Conservation (phyloP, 2,113 vertebrate genomes). For the Cottus gobio region DNA sequence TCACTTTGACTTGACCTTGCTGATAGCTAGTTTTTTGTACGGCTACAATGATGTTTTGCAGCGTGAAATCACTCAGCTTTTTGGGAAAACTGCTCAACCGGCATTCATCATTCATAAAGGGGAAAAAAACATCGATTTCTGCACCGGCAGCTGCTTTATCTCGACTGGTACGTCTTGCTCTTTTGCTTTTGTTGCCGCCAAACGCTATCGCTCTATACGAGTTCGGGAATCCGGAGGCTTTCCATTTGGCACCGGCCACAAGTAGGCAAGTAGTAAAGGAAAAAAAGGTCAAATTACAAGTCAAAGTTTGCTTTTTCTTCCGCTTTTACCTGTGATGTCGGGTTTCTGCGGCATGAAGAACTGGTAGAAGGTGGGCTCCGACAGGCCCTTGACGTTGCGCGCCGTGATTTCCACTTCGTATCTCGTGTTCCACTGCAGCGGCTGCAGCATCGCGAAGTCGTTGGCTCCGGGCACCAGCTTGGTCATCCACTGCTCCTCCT, state of each 20-base stretch:
- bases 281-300: slow-evolving; percentile 7
- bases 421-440: slow-evolving; percentile 96
- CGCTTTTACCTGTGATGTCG: slow-evolving; percentile 94
- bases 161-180: slow-evolving; percentile 45
- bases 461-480: slow-evolving; percentile 93
- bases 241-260: too few relatives aligned
- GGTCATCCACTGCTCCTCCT: slow-evolving; percentile 98
- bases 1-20: not conserved
- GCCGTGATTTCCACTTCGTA: slow-evolving; percentile 98
- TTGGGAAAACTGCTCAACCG: slow-evolving; percentile 13
- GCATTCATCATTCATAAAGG: slow-evolving; percentile 18
- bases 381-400: slow-evolving; percentile 94
- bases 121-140: slow-evolving; percentile 41
- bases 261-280: not conserved
- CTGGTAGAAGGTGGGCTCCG: slow-evolving; percentile 95
- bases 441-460: slow-evolving; percentile 93
- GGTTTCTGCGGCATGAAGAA: slow-evolving; percentile 99
- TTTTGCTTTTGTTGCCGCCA: slow-evolving; percentile 41
- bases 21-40: not conserved
- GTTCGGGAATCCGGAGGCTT: slow-evolving; percentile 3
- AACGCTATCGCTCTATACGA: slow-evolving; percentile 6
- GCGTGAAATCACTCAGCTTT: too few relatives aligned
- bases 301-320: slow-evolving; percentile 12
- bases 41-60: not conserved
- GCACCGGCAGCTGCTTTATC: slow-evolving; percentile 41